Evolutionary conservation across 1,140 invertebrate species (phyloP), one percentile per base, ranked within the genome.

Genomic region (Leptinotarsa texana): DNA sequence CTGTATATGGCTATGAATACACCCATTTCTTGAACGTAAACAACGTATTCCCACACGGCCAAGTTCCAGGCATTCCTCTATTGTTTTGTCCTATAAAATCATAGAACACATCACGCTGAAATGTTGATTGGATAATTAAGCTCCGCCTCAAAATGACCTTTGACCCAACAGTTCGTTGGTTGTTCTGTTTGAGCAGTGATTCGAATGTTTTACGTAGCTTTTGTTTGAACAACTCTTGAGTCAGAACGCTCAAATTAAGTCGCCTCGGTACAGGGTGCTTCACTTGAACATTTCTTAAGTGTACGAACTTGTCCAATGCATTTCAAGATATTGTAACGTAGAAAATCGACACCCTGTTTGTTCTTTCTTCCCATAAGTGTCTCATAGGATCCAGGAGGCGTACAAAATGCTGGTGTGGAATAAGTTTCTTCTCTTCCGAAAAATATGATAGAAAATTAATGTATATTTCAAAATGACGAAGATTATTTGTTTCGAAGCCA

Each of bases 61-160:
- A 66, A n/a, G 63, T 68, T 49, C 13, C 42, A 2, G 24, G 42
- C 24, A 68, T 68, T 42, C 33, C 66, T 68, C 24, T 27, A 68
- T 68, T 68, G 49, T 61, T 70, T 70, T 70, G 69, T 70, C 69
- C 69, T 70, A 70, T 70, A 70, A 70, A 70, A 70, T 70, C 69
- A 70, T 70, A 70, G 69, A 57, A 70, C 47, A 70, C n/a, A 70
- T 61, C 69, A 70, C 69, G 69, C 21, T 57, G 69, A 70, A 70
- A 70, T 70, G 47, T 70, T 61, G 69, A 70, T 70, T 70, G 69
- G 69, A 70, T 70, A 70, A 70, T 70, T 70, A 61, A 17, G 69
- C 69, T 70, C 69, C 69, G 69, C 69, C 69, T 70, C 22, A 13
- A 48, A 22, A 57, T 61, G 69, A 70, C 47, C 69, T 70, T 70